Conservation (phyloP, 2,888 invertebrate species). For the Xanthia togata region DNA sequence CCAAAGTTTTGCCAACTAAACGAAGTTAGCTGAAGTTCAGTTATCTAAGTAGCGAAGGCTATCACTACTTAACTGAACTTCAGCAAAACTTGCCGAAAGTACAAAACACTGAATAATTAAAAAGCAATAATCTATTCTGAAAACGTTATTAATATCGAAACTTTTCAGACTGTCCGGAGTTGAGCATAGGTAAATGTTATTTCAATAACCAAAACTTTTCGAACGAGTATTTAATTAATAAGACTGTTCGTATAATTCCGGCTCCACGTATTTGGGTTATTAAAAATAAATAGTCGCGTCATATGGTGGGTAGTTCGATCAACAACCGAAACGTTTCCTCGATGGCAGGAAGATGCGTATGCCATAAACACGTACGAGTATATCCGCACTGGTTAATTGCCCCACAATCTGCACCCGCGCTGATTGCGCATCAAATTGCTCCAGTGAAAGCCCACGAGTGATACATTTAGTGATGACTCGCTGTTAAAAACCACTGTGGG, state of each 20-base stretch:
- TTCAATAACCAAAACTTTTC: slow-evolving; percentile 27
- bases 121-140: slow-evolving; percentile 35
- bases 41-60: neutral
- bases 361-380: slow-evolving; percentile 63
- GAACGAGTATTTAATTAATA: slow-evolving; percentile 19
- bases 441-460: slow-evolving; percentile 76
- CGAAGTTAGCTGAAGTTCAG: slow-evolving; percentile 11
- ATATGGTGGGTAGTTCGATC: slow-evolving; percentile 32
- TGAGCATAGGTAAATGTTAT: slow-evolving; percentile 27
- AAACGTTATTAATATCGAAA: slow-evolving; percentile 24
- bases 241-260: neutral
- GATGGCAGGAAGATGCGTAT: slow-evolving; percentile 71
- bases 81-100: neutral
- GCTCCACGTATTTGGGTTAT: slow-evolving; percentile 11
- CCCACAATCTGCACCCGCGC: slow-evolving; percentile 71
- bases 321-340: slow-evolving; percentile 64
- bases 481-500: slow-evolving; percentile 30
- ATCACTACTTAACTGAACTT: neutral
- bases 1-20: slow-evolving; percentile 24
- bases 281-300: slow-evolving; percentile 36
- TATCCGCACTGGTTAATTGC: slow-evolving; percentile 81
- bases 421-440: slow-evolving; percentile 77
- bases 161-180: slow-evolving; percentile 32
- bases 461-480: slow-evolving; percentile 62
- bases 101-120: slow-evolving; percentile 17